Conservation (phyloP, 2,888 invertebrate genomes). For the Conus canariensis region DNA sequence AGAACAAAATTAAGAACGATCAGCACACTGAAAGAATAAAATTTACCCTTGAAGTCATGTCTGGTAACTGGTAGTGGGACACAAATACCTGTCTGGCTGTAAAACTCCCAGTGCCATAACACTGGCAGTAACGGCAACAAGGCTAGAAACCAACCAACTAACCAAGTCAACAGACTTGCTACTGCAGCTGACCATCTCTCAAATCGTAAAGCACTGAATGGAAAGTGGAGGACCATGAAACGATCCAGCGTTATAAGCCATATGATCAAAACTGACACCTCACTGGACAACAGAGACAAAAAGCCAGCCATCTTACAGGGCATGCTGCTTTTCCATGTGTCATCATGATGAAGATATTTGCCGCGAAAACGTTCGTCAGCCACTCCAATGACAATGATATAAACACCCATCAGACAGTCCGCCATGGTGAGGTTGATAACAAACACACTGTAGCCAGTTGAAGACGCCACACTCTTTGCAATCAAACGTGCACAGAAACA, state of each 20-base stretch:
- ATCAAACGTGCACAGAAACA: not conserved
- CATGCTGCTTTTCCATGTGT: constrained; percentile 56
- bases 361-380: constrained; percentile 59
- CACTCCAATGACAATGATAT: constrained; percentile 57
- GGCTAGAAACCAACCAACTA: constrained; percentile 60
- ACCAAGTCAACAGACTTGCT: constrained; percentile 45
- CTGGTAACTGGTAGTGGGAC: constrained; percentile 75
- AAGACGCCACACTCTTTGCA: not conserved
- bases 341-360: constrained; percentile 58
- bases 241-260: constrained; percentile 84
- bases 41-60: constrained; percentile 74
- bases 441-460: constrained; percentile 33
- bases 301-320: constrained; percentile 60
- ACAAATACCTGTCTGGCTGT: constrained; percentile 71
- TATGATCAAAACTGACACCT: constrained; percentile 83
- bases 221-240: constrained; percentile 83
- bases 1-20: constrained; percentile 70
- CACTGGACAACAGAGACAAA: constrained; percentile 79
- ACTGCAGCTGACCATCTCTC: constrained; percentile 58
- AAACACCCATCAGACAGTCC: constrained; percentile 59
- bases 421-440: constrained; percentile 47
- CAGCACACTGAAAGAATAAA: constrained; percentile 73
- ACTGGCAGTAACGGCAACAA: not conserved
- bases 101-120: constrained; percentile 27
- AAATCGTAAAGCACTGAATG: constrained; percentile 77